Conservation (phyloP, 2,113 vertebrate species). For the Bubo bubo region DNA sequence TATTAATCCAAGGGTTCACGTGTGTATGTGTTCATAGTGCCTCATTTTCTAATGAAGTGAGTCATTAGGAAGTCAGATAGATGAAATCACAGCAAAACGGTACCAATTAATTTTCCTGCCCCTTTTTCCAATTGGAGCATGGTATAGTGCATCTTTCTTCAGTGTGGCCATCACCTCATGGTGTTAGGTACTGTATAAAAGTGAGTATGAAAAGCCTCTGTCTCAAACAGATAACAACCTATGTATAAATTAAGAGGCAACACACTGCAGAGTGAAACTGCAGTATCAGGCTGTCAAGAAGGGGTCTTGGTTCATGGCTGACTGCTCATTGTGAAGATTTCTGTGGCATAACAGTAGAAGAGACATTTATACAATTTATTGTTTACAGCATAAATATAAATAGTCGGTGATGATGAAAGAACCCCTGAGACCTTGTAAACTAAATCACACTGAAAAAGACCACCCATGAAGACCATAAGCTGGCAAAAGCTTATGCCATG, state of each 20-base stretch:
- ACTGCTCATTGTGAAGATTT: not conserved
- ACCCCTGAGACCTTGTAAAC: not conserved
- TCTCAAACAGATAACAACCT: not conserved
- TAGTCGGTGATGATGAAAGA: slow-evolving; percentile 2
- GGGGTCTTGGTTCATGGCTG: not conserved
- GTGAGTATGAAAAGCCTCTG: not conserved
- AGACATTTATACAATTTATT: slow-evolving; percentile 3
- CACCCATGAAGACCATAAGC: not conserved
- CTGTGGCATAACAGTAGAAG: not conserved
- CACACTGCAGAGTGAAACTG: not conserved
- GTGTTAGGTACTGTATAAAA: not conserved
- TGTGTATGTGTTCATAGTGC: not conserved
- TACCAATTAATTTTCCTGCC: not conserved
- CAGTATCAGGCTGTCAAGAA: not conserved
- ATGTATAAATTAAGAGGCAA: not conserved
- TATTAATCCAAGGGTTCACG: not conserved
- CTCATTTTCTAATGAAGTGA: not conserved
- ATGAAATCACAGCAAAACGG: not conserved
- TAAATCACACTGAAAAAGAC: not conserved
- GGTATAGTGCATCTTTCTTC: not conserved
- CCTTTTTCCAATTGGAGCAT: not conserved
- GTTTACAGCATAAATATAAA: slow-evolving; percentile 14
- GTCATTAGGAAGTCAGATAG: not conserved
- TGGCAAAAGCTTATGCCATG: not conserved
- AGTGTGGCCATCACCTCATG: not conserved